Percentiles rank a stretch among this genome's conserved stretches.
Conservation (phyloP, 2,888 invertebrate genomes). For the Anticlea derivata region DNA sequence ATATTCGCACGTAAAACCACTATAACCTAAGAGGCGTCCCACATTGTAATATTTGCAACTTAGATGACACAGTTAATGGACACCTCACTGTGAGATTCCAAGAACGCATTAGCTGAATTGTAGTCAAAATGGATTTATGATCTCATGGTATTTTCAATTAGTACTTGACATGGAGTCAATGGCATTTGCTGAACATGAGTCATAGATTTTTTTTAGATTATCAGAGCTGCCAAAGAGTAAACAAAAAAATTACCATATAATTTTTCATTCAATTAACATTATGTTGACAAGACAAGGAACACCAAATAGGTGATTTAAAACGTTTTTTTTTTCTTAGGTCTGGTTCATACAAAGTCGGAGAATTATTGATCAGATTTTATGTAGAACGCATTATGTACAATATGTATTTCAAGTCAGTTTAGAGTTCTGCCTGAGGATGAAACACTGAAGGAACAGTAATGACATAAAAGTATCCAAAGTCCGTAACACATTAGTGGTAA, state of each 20-base stretch:
- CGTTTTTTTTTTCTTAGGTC: neutral
- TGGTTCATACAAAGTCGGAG: neutral
- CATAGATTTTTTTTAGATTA: conserved; percentile 15
- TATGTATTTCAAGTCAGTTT: too few relatives aligned
- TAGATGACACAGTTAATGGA: conserved; percentile 17
- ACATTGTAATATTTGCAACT: conserved; percentile 43
- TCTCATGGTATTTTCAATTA: conserved; percentile 8
- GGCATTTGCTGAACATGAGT: conserved; percentile 18
- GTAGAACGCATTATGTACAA: too few relatives aligned
- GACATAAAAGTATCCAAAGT: too few relatives aligned
- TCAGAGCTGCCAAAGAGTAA: conserved; percentile 28
- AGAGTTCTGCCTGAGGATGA: too few relatives aligned
- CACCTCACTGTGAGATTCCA: conserved; percentile 26
- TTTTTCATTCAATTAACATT: neutral
- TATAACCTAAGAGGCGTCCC: conserved; percentile 58
- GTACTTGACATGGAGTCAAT: conserved; percentile 14
- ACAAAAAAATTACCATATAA: conserved; percentile 11
- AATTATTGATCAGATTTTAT: too few relatives aligned
- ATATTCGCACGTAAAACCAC: conserved; percentile 34
- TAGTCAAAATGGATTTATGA: neutral
- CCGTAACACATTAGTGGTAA: too few relatives aligned
- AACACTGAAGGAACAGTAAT: too few relatives aligned
- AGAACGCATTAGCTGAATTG: conserved; percentile 22
- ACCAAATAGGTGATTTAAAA: neutral
- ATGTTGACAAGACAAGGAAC: neutral